Conservation (phyloP, 2,113 vertebrate species). For the Potamarius usumacintae region DNA sequence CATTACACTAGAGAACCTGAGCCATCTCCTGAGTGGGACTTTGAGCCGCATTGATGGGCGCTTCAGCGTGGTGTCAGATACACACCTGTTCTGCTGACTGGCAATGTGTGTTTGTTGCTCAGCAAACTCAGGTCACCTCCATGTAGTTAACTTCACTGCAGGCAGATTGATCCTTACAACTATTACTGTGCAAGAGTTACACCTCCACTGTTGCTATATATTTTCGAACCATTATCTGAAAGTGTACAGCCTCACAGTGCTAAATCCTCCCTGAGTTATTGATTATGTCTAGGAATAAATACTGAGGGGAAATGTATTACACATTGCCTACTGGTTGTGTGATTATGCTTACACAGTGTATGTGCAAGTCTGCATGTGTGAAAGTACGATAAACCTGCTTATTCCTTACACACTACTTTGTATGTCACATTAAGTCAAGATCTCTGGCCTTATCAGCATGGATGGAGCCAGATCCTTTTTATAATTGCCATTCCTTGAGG, state of each 20-base stretch:
- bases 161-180: conserved; percentile 47
- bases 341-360: neutral
- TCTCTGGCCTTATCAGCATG: conserved; percentile 62
- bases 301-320: conserved; percentile 46
- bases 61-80: conserved; percentile 45
- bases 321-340: neutral
- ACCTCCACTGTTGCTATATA: conserved; percentile 38
- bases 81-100: conserved; percentile 56
- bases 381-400: conserved; percentile 21
- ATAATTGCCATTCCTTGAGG: conserved; percentile 58
- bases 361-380: conserved; percentile 31
- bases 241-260: conserved; percentile 64
- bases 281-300: conserved; percentile 67
- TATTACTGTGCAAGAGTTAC: conserved; percentile 39
- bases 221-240: conserved; percentile 62
- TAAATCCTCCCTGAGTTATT: conserved; percentile 61
- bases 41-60: conserved; percentile 54
- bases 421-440: conserved; percentile 43
- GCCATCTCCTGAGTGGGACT: conserved; percentile 43
- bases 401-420: conserved; percentile 40
- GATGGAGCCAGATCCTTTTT: conserved; percentile 60
- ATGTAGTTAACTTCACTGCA: conserved; percentile 52
- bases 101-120: conserved; percentile 42
- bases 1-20: conserved; percentile 38
- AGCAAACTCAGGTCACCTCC: conserved; percentile 49